Percentiles rank a stretch among this genome's conserved stretches.
Conservation (phyloP, 2,113 vertebrate genomes). For the Istiophorus platypterus region DNA sequence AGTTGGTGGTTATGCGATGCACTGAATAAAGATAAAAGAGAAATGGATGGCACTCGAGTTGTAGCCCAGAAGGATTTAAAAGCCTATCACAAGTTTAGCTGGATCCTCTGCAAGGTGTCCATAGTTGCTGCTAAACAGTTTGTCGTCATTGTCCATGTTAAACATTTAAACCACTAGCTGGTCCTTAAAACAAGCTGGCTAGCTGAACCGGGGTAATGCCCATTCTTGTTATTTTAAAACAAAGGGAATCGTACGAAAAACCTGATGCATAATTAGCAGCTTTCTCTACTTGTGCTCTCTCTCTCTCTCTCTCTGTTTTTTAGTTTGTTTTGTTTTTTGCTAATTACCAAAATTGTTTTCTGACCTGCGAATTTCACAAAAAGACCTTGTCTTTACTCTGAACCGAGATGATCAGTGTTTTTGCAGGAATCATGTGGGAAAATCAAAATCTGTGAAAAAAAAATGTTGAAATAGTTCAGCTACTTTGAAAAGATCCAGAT, state of each 20-base stretch:
- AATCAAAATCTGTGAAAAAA: no score
- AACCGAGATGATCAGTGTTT: background rate
- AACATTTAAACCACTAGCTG: background rate
- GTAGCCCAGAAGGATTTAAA: background rate
- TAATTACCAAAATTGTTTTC: no score
- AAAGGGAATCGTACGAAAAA: no score
- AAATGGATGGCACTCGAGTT: background rate
- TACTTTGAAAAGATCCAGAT: background rate
- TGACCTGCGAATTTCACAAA: no score
- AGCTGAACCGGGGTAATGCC: background rate
- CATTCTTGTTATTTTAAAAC: no score
- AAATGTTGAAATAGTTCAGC: background rate
- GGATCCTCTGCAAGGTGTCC: background rate
- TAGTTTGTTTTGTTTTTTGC: no score
- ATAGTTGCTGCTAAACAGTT: background rate
- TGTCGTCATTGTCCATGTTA: background rate
- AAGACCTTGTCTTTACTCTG: no score
- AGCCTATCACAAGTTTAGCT: background rate
- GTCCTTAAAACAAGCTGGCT: background rate
- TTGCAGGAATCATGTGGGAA: accelerated
- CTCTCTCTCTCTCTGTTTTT: no score
- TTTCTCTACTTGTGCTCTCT: no score
- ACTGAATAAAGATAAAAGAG: constrained; percentile 26
- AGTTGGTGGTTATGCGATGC: constrained; percentile 1
- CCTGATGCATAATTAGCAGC: no score